Base-by-base conservation (phyloP, 2,888 invertebrate species). In the Drosophila flavopinicola region DNA sequence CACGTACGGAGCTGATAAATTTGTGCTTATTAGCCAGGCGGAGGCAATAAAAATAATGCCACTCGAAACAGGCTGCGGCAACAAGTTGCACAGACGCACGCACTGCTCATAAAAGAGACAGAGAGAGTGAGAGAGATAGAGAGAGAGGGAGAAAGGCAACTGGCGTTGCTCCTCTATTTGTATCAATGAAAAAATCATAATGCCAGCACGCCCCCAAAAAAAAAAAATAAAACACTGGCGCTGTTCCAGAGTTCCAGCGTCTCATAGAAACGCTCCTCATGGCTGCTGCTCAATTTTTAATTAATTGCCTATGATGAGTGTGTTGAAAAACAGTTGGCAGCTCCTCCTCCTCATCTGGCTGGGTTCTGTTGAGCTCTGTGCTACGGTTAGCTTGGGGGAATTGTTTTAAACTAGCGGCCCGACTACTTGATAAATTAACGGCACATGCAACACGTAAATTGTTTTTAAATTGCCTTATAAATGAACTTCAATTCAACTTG, bases 131-230 rank as follows among this genome's bases (percentile, higher is more conserved):
- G 63, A 30, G 63, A 35, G 27, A 10, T 10, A 15, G 10, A 9
- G 24, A 32, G 52, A 20, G 35, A 42, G 10, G 15, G 7, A 29
- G 41, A 24, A 5, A 10, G 35, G 35, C 17, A 13, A 3, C 23
- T 7, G 29, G 11, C 30, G 32, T 23, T 20, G 44, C 60, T 33
- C 51, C 58, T 68, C 80, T 83, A 85, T 82, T 83, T 83, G 87
- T 83, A 83, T 87, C 87, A 83, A 83, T 83, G 83, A 87, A 83
- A 85, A 78, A 83, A 87, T 83, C 86, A 87, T 83, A 87, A 76
- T 76, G 63, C 68, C 76, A 76, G 71, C 70, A 83, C 79, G 86
- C 86, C 80, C 66, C 65, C 70, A 58, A 63, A 60, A 15, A 13
- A 10, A 44, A 29, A 42, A 27, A 9, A 33, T 9, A 33, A 10